A percentile compares a stretch with the other conserved stretches of the same genome.
These are phyloP conservation scores for Sebastes taczanowskii DNA, from an alignment of 2,797 vertebrate species.

Conservation along the genomic window DNA sequence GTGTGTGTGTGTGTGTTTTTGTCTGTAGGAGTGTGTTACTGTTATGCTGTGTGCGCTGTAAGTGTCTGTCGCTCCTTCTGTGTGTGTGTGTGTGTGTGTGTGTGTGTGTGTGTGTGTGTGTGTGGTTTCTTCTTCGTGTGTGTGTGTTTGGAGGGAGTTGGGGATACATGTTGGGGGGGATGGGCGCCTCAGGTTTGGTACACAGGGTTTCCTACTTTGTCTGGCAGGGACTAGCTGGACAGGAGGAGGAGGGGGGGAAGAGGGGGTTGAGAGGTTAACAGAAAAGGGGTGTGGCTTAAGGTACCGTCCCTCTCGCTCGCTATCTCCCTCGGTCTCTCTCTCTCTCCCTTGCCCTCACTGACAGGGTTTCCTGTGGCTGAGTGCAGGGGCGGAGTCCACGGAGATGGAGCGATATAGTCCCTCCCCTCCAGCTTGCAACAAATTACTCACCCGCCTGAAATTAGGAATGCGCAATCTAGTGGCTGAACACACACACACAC, in stretches of 20 bases:
- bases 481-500: constrained; percentile 22
- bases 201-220: constrained; percentile 86
- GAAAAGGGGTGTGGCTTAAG: constrained; percentile 83
- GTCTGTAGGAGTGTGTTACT: neutral
- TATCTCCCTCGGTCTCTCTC: constrained; percentile 8
- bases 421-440: constrained; percentile 62
- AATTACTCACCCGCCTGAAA: constrained; percentile 74
- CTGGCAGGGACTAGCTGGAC: constrained; percentile 86
- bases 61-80: constrained; percentile 16
- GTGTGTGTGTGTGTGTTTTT: neutral
- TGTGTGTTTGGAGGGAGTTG: constrained; percentile 19
- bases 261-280: constrained; percentile 81
- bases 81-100: constrained; percentile 6
- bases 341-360: constrained; percentile 58
- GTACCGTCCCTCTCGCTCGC: constrained; percentile 67
- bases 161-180: constrained; percentile 72
- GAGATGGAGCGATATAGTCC: constrained; percentile 64
- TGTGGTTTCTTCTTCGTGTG: too few relatives aligned
- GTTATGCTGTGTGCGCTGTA: constrained; percentile 2
- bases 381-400: constrained; percentile 79
- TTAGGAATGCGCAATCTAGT: constrained; percentile 75
- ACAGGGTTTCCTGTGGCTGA: constrained; percentile 84
- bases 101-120: too few relatives aligned
- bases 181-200: constrained; percentile 82
- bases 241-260: constrained; percentile 60